phyloP scores from a whole-genome alignment of 2,797 vertebrate genomes.

The Melanotaenia boesemani region DNA sequence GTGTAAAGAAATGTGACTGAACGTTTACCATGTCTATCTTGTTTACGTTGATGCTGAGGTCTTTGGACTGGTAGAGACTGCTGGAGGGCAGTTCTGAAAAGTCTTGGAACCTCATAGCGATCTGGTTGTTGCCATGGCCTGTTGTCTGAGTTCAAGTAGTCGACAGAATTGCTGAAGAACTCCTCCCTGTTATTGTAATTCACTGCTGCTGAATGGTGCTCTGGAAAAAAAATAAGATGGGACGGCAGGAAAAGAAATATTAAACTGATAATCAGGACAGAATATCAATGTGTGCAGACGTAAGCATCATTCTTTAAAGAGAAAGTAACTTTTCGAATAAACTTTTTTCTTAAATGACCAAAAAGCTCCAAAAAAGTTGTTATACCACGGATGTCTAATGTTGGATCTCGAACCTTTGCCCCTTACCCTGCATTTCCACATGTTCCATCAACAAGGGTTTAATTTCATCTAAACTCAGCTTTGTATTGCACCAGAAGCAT shows the following conservation, averaged over 20 bases:
- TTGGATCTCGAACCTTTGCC: no score
- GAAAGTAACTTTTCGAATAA: background rate
- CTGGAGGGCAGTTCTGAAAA: background rate
- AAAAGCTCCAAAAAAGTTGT: no score
- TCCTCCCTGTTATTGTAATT: background rate
- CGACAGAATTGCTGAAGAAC: slow-evolving; percentile 6
- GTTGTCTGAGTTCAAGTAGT: slow-evolving; percentile 42
- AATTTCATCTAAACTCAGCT: no score
- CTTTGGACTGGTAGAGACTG: background rate
- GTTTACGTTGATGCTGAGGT: background rate
- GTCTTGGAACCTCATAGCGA: background rate
- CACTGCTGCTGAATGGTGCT: background rate
- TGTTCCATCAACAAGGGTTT: no score
- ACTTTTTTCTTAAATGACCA: no score
- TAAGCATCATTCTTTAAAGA: background rate
- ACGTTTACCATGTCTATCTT: slow-evolving; percentile 29
- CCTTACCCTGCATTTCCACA: no score
- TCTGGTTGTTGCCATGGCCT: rapidly evolving
- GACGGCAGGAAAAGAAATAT: background rate
- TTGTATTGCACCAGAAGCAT: no score
- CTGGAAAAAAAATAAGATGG: background rate
- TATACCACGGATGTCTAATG: no score
- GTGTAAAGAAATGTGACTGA: rapidly evolving
- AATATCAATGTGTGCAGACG: background rate
- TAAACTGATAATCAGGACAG: no score